Conservation (phyloP, 2,113 vertebrate species). For the Oenanthe oenanthe region DNA sequence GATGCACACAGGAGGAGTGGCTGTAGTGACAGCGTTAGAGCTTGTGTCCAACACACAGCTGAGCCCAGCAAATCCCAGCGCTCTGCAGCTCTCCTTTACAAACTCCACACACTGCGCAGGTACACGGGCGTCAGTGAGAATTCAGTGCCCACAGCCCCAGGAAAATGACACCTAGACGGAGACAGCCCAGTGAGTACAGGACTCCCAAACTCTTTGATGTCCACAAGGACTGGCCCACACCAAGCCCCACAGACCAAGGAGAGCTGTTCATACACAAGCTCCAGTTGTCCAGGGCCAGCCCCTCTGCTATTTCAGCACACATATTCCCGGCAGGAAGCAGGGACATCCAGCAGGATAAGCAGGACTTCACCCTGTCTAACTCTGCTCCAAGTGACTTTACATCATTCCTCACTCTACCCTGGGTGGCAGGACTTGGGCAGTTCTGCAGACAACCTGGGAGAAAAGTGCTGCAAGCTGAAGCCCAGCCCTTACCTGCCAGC, state of each 20-base stretch:
- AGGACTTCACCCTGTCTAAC: not conserved
- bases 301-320: not conserved
- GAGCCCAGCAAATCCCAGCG: slow-evolving; percentile 48
- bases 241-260: not conserved
- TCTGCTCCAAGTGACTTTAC: not conserved
- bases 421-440: not conserved
- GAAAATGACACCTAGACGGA: not conserved
- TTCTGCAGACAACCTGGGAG: slow-evolving; percentile 1
- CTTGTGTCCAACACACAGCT: slow-evolving; percentile 22
- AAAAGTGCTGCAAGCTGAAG: not conserved
- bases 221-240: not conserved
- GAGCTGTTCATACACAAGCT: not conserved
- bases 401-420: not conserved
- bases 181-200: accelerated
- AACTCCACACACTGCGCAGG: slow-evolving; percentile 27
- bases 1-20: slow-evolving; percentile 58
- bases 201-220: accelerated
- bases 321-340: not conserved
- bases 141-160: accelerated
- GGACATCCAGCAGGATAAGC: not conserved
- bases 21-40: slow-evolving; percentile 39
- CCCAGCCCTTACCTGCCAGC: not conserved
- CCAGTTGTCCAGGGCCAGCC: not conserved
- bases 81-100: slow-evolving; percentile 57
- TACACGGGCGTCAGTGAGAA: not conserved